Evolutionary conservation across 2,797 vertebrate genomes (phyloP), one percentile per base, ranked within the genome.

Genomic region (Petrocephalus schoutedeni): DNA sequence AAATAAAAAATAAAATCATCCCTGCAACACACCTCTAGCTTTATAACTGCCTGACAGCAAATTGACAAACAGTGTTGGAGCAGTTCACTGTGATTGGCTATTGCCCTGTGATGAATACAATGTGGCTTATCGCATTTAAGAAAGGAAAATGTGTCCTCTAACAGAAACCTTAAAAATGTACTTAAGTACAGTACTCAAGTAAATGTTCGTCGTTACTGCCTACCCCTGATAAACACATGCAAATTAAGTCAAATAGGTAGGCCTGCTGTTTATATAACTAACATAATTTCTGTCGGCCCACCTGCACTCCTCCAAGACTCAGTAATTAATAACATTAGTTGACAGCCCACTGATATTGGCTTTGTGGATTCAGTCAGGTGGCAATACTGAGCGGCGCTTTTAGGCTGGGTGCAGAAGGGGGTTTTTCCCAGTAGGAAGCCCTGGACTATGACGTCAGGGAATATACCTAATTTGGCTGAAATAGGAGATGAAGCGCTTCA

Each of bases 401-500:
- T 12, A 45, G 64, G 28, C 28, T 4, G 12, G 23, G 67, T 5
- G 4, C 67, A 71, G 32, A 41, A 36, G 14, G 67, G 67, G 28
- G 12, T 80, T 80, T 36, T 49, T 16, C 74, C 45, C 74, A 80
- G 41, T 80, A 36, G 5, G 36, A 45, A n/a, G 74, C 7, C 74
- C 36, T 49, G 74, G 41, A 80, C 74, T 54, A 87, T 88, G 89
- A 89, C 89, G 88, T 89, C 89, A 83, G 85, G 64, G 85, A 74
- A 80, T 49, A 77, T 84, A 87, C 71, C 54, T 41, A 82, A 88
- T 82, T 67, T 87, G 58, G 58, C 32, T 91, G 92, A 92, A 95
- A 94, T 90, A 90, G 91, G 93, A 95, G 93, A 92, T 89, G 87
- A 90, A 91, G 92, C 93, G 93, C 93, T 92, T 84, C 51, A 87